Base-by-base conservation (phyloP, 2,113 vertebrate genomes). In the Leptocoma aspasia region DNA sequence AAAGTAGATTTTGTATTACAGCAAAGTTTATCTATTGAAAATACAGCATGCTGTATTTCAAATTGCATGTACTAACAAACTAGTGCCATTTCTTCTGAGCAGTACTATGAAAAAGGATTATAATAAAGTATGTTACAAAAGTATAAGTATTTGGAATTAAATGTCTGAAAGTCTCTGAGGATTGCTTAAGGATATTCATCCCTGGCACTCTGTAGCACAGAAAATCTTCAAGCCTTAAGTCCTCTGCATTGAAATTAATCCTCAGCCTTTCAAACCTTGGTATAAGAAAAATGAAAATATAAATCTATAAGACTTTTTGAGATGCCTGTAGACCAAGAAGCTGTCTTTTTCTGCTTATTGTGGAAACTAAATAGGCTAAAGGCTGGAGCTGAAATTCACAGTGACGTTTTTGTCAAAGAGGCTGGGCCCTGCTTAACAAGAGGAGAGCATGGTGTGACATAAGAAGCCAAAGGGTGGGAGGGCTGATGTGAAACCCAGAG, bases 381-480 rank as follows among this genome's bases (percentile, higher is more conserved):
- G 19, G 3, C 7, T 82, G 28, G 31, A 18, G 7, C 7, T 82
- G 42, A 66, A 91, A 63, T 42, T 63, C 31, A 41, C 13, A 52
- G 24, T 9, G 30, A 76, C 13, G 10, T 30, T 10, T 69, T 63
- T 52, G 28, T 39, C 4, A 1, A 41, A 47, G 27, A 60, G 3
- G 0, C 23, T 44, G 57, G 9, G 21, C 11, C 15, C 13, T 50
- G 30, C 15, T 44, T 33, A 45, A 16, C 15, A 10, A 39, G 18
- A n/a, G 31, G 17, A 42, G 53, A 59, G 10, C 6, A 19, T 23
- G 10, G 16, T 9, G 4, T 0, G 1, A 30, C 7, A 6, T 1
- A 73, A 23, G 24, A 44, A 47, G 10, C 7, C 57, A 53, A 35
- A 15, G 35, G 49, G 11, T 23, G 33, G 9, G 11, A 78, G 8